phyloP scores from a whole-genome alignment of 30 jellyfish, hydroid and myxozoan species.

The Clytia hemisphaerica region DNA sequence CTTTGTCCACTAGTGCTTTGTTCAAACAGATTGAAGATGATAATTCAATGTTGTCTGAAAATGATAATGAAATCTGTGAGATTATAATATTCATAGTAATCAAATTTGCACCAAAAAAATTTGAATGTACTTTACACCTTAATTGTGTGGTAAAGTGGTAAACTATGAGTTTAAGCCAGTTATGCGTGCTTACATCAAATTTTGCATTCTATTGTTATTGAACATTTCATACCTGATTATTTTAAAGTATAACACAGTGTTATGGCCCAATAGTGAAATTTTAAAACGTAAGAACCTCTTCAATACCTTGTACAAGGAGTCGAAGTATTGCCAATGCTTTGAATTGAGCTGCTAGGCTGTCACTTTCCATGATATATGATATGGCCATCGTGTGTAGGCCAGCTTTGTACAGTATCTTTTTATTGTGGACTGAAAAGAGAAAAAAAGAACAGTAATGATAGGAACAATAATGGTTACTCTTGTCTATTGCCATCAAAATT shows the following conservation, averaged over 20 bases:
- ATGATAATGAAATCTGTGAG: too few species aligned
- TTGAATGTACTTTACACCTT: too few species aligned
- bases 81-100: not conserved
- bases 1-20: conserved; percentile 23
- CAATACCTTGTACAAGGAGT: conserved; percentile 72
- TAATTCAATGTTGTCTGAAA: too few species aligned
- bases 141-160: too few species aligned
- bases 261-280: too few species aligned
- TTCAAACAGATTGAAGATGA: conserved; percentile 52
- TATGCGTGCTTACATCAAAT: too few species aligned
- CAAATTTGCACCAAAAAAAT: not conserved
- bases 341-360: conserved; percentile 54
- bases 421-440: conserved; percentile 44
- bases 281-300: too few species aligned
- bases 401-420: conserved; percentile 40
- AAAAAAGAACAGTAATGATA: not conserved
- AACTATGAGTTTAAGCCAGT: too few species aligned
- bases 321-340: conserved; percentile 76
- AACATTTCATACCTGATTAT: too few species aligned
- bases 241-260: too few species aligned
- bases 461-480: not conserved
- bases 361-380: conserved; percentile 19
- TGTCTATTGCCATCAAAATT: not conserved
- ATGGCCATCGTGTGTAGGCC: conserved; percentile 58
- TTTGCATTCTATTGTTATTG: too few species aligned